Base-by-base conservation (phyloP, 2,888 invertebrate species). In the Imbricaverruca yamaguchii region DNA sequence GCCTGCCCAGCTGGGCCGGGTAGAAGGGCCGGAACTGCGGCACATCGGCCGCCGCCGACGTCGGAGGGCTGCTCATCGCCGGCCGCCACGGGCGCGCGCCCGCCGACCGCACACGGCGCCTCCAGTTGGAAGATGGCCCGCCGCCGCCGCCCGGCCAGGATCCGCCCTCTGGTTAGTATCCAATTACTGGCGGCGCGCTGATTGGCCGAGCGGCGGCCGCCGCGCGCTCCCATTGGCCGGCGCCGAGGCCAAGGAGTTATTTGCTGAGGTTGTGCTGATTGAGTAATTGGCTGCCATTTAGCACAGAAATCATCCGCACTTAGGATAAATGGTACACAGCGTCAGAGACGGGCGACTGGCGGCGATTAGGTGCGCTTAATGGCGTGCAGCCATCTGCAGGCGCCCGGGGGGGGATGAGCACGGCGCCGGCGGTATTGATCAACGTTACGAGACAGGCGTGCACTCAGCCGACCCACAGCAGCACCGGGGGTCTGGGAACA, bases 121-220 rank as follows among this genome's bases (percentile, higher is more conserved):
- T 4, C 21, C 74, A 3, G 55, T 55, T 55, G 23, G 74, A 74
- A 74, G 74, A 74, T 55, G 74, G 74, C 74, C 53, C 74, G 15
- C 74, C 74, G 74, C 55, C 74, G 74, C 25, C 74, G 69, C 69
- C 74, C 39, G 53, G 53, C 74, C 53, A 53, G 25, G 15, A 15
- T 8, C 79, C 79, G 79, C 79, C 79, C 79, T 57, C 23, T 13
- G 57, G 57, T 79, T 59, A 79, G 79, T 59, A 59, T 79, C 79
- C 82, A 83, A 83, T 83, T 83, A 83, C 81, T 81, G 80, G 77
- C 77, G 65, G 57, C 80, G 53, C 61, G 56, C 81, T 59, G 12
- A 59, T 59, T 59, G 59, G 59, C 59, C 59, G 59, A 59, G 59
- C 11, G 59, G 12, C 59, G 3, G 59, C 39, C 39, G 39, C 39